Base-by-base conservation (phyloP, 2,797 vertebrate species). In the Myoxocephalus aenaeus region DNA sequence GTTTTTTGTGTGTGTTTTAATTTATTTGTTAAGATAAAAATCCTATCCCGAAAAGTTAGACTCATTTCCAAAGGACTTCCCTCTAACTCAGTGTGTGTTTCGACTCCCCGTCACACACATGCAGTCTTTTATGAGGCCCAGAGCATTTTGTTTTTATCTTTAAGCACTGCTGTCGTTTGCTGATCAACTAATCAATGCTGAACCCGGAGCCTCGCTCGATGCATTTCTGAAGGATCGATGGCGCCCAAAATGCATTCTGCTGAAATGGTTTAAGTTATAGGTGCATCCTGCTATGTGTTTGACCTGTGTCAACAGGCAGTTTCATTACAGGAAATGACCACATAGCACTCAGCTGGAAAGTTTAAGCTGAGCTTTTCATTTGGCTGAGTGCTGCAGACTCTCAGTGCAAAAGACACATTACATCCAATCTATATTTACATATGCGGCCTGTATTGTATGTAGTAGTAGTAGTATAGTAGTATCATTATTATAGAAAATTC, bases 151-250 rank as follows among this genome's bases (percentile, higher is more conserved):
- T 87, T 85, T 89, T 87, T 88, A 87, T 89, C 84, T 89, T 68
- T 80, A 88, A 86, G 74, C 84, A 70, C 75, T 82, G 81, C 81
- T 82, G 87, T 90, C 71, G 74, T 89, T 88, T 86, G 79, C 85
- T 91, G 90, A 93, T 93, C 89, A 91, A 38, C 71, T 73, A 88
- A 92, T 93, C 92, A 65, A 91, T 92, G 53, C 34, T 86, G 87
- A 87, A 90, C 89, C 85, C 83, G 76, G 70, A 90, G 82, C 81
- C 46, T 58, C 76, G 68, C 70, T 90, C 87, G n/a, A 88, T 87
- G 75, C 76, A 80, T 90, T 87, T 89, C 80, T 87, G 86, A 86
- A 88, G 76, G 79, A 80, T 92, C 90, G 53, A 92, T 92, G 65
- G 50, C 58, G 70, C 22, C 68, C 79, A 73, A 83, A 87, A 87